Evolutionary conservation across 2,888 invertebrate genomes (phyloP).

Genomic region (Syrphus vitripennis): DNA sequence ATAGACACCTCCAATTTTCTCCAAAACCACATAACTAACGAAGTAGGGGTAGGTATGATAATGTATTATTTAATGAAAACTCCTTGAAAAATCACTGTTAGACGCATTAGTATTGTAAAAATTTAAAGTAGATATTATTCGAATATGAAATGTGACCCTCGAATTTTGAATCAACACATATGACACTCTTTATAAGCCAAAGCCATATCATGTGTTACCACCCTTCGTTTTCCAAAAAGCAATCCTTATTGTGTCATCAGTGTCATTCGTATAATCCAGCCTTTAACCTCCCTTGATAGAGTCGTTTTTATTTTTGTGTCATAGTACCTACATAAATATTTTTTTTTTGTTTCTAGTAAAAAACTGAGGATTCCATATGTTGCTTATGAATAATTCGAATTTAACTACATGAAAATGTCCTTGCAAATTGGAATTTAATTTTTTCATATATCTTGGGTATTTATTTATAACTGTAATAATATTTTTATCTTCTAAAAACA

Average conservation of each 20-base stretch:
- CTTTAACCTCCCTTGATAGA: constrained; percentile 1
- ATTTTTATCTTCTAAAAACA: too few relatives aligned
- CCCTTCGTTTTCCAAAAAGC: neutral
- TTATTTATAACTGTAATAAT: too few relatives aligned
- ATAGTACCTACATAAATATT: constrained; percentile 7
- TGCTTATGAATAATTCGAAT: constrained; percentile 67
- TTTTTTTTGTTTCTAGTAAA: constrained; percentile 27
- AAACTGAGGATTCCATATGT: constrained; percentile 57
- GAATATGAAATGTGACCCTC: constrained; percentile 65
- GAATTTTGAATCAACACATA: constrained; percentile 51
- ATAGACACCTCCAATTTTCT: neutral
- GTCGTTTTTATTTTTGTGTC: neutral
- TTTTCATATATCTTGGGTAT: constrained; percentile 38
- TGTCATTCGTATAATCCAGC: constrained; percentile 13
- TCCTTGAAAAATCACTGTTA: constrained; percentile 55
- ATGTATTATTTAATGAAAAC: constrained; percentile 63
- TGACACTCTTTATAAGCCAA: neutral
- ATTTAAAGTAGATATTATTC: constrained; percentile 42
- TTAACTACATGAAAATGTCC: constrained; percentile 67
- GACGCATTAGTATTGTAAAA: constrained; percentile 34
- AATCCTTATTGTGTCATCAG: constrained; percentile 23
- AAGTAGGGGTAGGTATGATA: too few relatives aligned
- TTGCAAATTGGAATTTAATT: constrained; percentile 56
- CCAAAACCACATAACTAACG: neutral
- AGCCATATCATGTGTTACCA: neutral